Conservation (phyloP, 2,888 invertebrate species). For the Hyalella azteca region DNA sequence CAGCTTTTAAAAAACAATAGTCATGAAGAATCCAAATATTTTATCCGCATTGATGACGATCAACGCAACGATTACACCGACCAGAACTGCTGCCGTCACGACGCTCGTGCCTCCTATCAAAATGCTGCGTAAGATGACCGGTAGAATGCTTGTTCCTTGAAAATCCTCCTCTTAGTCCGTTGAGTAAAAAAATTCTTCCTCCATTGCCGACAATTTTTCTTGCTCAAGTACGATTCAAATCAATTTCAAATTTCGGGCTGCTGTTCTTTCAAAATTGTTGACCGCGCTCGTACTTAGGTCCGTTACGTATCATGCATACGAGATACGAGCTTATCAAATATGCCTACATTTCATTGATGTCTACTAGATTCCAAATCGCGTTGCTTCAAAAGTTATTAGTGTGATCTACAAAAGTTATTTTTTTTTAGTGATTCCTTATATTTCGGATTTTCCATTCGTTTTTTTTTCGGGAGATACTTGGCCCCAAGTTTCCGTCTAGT, state of each 20-base stretch:
- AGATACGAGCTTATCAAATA: no score
- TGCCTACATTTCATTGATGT: no score
- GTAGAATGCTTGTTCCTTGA: not conserved
- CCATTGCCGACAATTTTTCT: not conserved
- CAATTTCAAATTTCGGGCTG: not conserved
- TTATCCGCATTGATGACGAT: slow-evolving; percentile 4
- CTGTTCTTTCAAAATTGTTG: no score
- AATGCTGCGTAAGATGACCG: not conserved
- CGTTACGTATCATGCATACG: no score
- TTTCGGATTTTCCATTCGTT: no score
- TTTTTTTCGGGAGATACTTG: no score
- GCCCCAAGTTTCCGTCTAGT: no score
- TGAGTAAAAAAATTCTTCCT: not conserved
- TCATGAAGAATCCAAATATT: not conserved
- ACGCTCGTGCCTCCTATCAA: not conserved
- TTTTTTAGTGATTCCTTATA: no score
- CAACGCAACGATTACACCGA: not conserved
- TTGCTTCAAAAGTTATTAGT: no score
- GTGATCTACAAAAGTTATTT: no score
- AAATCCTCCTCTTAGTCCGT: not conserved
- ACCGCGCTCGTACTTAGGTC: no score
- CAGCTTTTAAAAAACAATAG: not conserved
- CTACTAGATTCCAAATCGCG: no score
- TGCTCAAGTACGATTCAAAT: not conserved
- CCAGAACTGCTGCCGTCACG: slow-evolving; percentile 9